Percentiles rank a stretch among this genome's conserved stretches.
phyloP scores from a whole-genome alignment of 2,113 vertebrate genomes.

The Parotia lawesii region DNA sequence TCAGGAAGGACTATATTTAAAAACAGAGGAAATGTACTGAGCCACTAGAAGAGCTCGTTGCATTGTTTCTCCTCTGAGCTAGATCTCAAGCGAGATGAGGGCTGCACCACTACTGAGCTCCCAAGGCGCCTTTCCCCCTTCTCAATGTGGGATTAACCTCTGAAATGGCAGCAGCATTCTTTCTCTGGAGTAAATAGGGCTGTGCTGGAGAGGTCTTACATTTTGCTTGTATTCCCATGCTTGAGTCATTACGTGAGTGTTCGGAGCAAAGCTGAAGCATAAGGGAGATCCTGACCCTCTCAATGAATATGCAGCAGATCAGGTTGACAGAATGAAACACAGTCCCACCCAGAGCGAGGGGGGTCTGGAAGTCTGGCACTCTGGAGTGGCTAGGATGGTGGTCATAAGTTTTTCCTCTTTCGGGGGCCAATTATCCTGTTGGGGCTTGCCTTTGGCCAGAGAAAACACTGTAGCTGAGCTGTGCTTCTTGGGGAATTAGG shows the following conservation, averaged over 20 bases:
- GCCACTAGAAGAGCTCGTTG: background rate
- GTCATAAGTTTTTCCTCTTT: background rate
- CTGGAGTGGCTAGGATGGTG: background rate
- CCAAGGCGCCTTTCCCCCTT: background rate
- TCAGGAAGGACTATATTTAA: conserved; percentile 33
- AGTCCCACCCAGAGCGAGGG: rapidly evolving
- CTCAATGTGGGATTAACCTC: background rate
- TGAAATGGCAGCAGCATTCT: background rate
- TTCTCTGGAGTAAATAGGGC: background rate
- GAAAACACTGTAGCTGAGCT: background rate
- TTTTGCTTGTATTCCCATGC: background rate
- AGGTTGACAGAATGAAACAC: background rate
- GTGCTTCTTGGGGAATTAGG: background rate
- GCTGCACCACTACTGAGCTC: background rate
- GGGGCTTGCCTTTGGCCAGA: background rate
- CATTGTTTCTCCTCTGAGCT: background rate
- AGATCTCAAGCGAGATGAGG: background rate
- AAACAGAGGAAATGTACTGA: background rate
- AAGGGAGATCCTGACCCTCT: background rate
- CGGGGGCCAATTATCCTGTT: background rate
- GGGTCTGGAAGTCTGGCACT: background rate
- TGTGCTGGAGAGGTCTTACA: background rate
- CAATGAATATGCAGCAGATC: background rate
- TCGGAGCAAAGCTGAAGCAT: rapidly evolving
- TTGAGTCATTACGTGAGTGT: background rate